phyloP scores from a whole-genome alignment of 2,797 vertebrate genomes.

The Urosaurus nigricauda region DNA sequence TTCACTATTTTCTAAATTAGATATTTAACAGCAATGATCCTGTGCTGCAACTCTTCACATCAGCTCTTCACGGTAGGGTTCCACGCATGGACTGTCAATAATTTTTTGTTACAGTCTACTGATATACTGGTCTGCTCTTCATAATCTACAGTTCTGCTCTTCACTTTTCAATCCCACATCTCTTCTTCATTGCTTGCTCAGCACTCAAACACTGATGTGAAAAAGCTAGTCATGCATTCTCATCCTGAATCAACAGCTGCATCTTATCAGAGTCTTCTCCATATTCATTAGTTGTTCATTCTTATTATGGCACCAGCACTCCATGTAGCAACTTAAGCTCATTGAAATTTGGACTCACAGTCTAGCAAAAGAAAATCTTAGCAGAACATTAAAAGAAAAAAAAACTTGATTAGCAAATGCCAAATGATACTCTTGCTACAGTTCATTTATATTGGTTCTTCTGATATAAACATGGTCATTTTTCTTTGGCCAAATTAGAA shows the following conservation, averaged over 20 bases:
- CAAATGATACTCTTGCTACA: conserved; percentile 41
- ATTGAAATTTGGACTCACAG: conserved; percentile 47
- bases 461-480: neutral
- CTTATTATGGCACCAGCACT: conserved; percentile 42
- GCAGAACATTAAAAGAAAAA: conserved; percentile 29
- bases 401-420: conserved; percentile 46
- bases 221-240: conserved; percentile 43
- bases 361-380: conserved; percentile 40
- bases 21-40: neutral
- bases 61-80: neutral
- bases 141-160: neutral
- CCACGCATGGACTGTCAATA: neutral
- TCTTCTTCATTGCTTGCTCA: neutral
- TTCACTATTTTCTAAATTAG: conserved; percentile 9
- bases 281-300: conserved; percentile 50
- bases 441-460: neutral
- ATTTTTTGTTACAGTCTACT: neutral
- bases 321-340: conserved; percentile 49
- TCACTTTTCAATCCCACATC: neutral
- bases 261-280: conserved; percentile 22
- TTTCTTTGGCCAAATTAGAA: conserved; percentile 37
- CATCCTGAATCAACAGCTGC: conserved; percentile 49
- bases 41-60: neutral
- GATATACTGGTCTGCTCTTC: too few species aligned
- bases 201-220: neutral